These are phyloP conservation scores for Atlantisia rogersi DNA, from an alignment of 2,113 vertebrate genomes.

Conservation along the genomic window DNA sequence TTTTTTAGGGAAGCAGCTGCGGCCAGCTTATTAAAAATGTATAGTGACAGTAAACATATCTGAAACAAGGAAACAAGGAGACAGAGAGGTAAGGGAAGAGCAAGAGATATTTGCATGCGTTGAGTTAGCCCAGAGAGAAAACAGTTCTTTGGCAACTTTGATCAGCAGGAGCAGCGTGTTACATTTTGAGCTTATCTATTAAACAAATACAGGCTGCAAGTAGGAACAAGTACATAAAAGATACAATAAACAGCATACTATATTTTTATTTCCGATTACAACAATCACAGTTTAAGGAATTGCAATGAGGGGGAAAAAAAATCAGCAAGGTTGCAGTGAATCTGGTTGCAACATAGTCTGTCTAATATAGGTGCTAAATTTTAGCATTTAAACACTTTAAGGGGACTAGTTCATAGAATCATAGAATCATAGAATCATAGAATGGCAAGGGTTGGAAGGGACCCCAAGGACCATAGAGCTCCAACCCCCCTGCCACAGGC, in stretches of 20 bases:
- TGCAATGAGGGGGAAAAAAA: neutral
- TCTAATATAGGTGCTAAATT: neutral
- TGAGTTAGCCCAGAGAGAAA: neutral
- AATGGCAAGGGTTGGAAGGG: too few species aligned
- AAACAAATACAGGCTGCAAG: neutral
- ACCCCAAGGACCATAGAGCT: too few species aligned
- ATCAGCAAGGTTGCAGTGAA: neutral
- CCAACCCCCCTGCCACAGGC: too few species aligned
- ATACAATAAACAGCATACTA: neutral
- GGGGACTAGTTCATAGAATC: neutral
- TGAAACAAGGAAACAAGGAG: neutral
- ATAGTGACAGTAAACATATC: neutral
- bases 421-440: too few species aligned
- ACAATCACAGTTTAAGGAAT: neutral
- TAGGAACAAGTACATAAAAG: neutral
- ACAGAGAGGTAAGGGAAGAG: neutral
- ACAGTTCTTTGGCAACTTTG: neutral
- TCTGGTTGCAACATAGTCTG: neutral
- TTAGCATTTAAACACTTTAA: neutral
- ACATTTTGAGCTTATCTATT: neutral
- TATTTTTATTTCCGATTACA: neutral
- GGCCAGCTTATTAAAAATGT: constrained; percentile 9
- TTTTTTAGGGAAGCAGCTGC: neutral
- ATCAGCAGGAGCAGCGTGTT: neutral
- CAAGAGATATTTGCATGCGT: neutral